Evolutionary conservation across 2,113 vertebrate genomes (phyloP), one percentile per base, ranked within the genome.

Genomic region (Sula dactylatra): DNA sequence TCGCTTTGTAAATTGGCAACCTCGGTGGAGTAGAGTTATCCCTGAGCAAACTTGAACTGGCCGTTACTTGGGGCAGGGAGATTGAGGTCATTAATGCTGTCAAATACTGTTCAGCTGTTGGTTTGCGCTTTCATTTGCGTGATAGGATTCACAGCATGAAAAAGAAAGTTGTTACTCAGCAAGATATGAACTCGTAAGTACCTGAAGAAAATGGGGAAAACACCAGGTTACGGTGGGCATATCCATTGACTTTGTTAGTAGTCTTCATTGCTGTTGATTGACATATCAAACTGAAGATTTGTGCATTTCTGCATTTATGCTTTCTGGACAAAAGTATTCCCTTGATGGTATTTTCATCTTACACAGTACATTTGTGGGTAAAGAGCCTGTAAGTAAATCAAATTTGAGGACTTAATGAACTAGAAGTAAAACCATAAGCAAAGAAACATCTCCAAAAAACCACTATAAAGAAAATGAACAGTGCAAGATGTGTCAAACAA

Each of bases 31-130:
- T 77, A 91, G 54, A 40, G 65, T 71, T 95, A 95, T 93, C 82
- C 80, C 79, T 88, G 81, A 91, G 85, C 82, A 95, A 96, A 96
- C 79, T 38, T 86, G 71, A 95, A 86, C 69, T 79, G 92, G 66
- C 71, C 29, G 4, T 94, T 95, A 72, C 54, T 81, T 55, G 50
- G 70, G 54, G 22, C 31, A 44, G 20, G 61, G 52, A 86, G 70
- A 34, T 17, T 69, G 85, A 89, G 62, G 88, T 81, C 40, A 52
- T 67, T 81, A 83, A n/a, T 93, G 52, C 47, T 67, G 6, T 69
- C 74, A 83, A 90, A 88, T 61, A 34, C 54, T 64, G 32, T 79
- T 91, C 27, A 77, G 86, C 14, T 92, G 40, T 56, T 18, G 32
- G 90, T 94, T 82, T 52, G 12, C 88, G 61, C 27, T 82, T 90